Conservation (phyloP, 1,140 invertebrate genomes). For the Euglossa dilemma region DNA sequence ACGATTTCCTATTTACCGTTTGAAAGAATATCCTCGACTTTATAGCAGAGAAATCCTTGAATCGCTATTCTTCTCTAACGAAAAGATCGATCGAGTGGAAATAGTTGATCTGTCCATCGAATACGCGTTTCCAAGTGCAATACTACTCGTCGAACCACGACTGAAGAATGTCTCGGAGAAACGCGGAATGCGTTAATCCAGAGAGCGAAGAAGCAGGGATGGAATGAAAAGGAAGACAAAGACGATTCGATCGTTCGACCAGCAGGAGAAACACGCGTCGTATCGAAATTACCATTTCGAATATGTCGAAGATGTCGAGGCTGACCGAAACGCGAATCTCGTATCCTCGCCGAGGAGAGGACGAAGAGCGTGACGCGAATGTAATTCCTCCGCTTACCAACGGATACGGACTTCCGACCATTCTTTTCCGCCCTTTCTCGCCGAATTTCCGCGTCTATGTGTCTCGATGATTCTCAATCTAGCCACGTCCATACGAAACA, state of each 20-base stretch:
- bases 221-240: not conserved
- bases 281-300: not conserved
- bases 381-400: conserved; percentile 11
- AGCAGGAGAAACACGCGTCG: not conserved
- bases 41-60: too few species aligned
- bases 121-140: too few species aligned
- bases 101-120: too few species aligned
- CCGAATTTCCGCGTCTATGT: conserved; percentile 41
- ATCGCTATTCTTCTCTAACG: too few species aligned
- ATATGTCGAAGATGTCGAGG: not conserved
- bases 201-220: too few species aligned
- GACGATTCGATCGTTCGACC: not conserved
- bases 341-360: not conserved
- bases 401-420: conserved; percentile 50
- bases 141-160: too few species aligned
- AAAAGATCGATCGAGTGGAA: too few species aligned
- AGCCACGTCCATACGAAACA: conserved; percentile 4
- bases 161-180: too few species aligned
- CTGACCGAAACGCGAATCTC: not conserved
- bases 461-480: conserved; percentile 21
- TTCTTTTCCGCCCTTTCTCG: conserved; percentile 20
- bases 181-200: too few species aligned
- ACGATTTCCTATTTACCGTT: too few species aligned
- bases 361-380: conserved; percentile 31
- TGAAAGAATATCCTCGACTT: not conserved